phyloP scores from a whole-genome alignment of 2,113 vertebrate genomes.

The Manacus vitellinus region DNA sequence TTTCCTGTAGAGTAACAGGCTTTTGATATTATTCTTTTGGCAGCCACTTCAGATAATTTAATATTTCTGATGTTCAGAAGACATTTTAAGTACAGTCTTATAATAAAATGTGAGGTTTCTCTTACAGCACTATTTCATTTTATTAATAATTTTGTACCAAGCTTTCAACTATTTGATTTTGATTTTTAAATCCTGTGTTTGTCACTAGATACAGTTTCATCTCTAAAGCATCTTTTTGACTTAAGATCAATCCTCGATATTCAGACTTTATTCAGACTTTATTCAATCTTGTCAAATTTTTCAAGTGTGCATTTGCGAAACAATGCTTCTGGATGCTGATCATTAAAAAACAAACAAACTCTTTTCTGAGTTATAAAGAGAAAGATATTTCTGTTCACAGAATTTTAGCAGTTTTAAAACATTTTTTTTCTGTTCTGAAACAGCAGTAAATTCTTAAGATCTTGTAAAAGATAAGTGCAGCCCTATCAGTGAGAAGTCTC shows the following conservation, averaged over 20 bases:
- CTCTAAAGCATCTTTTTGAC: neutral
- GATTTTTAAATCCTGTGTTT: neutral
- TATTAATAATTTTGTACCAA: neutral
- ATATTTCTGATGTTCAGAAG: neutral
- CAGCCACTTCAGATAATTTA: neutral
- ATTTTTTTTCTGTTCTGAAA: neutral
- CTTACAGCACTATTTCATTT: neutral
- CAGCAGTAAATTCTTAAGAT: neutral
- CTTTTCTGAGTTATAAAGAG: neutral
- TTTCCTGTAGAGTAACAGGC: neutral
- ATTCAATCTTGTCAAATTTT: neutral
- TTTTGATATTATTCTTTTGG: neutral
- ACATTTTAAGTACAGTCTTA: neutral
- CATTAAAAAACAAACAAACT: fast-evolving
- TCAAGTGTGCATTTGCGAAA: neutral
- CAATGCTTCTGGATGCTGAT: neutral
- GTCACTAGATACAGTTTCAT: neutral
- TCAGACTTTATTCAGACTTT: neutral
- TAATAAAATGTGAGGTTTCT: neutral
- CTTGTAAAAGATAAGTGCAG: neutral
- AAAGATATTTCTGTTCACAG: neutral
- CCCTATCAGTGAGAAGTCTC: neutral
- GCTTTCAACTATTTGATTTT: neutral
- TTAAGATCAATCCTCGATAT: neutral
- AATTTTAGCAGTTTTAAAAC: neutral